Base-by-base conservation (phyloP, 2,888 invertebrate genomes). In the Andrena bucephala region DNA sequence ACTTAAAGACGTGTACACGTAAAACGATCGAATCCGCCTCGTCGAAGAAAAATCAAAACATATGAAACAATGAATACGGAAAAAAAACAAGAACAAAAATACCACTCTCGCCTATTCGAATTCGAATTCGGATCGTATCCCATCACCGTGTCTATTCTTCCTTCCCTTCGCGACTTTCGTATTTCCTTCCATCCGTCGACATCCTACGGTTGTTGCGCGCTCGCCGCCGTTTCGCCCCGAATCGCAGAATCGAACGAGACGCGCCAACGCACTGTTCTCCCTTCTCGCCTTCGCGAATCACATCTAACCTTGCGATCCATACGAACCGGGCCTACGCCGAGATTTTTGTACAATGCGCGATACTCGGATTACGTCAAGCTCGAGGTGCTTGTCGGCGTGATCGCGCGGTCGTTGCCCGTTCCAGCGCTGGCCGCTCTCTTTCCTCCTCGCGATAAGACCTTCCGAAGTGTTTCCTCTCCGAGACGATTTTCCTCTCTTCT, bases 1-100 rank as follows among this genome's bases (percentile, higher is more conserved):
- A 89, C 87, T 86, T 70, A 86, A 88, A 88, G 84, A 72, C 60
- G 57, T 65, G 20, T 79, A 70, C 27, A 31, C 66, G 75, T 79
- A 71, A 69, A 87, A 88, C 87, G 81, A 78, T 87, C 77, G 77
- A 73, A 85, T 83, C 71, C 77, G 81, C 74, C 66, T 76, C 71
- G 67, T 67, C 69, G 79, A 76, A 81, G 79, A 86, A 81, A 88
- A 89, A 82, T 81, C 20, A 83, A 86, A 89, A 90, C 81, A 59
- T 83, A 86, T 85, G 77, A 83, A 89, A 89, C 89, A 83, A 89
- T 74, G 77, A 87, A 87, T 86, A 85, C 78, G 81, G 71, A 1
- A 33, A 85, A 85, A 42, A 89, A 89, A 86, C 83, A 85, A 81
- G 85, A 90, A 89, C 85, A 86, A 89, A 90, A 88, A 85, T 85